phyloP scores from a whole-genome alignment of 2,888 invertebrate genomes.

The Laothoe populi region DNA sequence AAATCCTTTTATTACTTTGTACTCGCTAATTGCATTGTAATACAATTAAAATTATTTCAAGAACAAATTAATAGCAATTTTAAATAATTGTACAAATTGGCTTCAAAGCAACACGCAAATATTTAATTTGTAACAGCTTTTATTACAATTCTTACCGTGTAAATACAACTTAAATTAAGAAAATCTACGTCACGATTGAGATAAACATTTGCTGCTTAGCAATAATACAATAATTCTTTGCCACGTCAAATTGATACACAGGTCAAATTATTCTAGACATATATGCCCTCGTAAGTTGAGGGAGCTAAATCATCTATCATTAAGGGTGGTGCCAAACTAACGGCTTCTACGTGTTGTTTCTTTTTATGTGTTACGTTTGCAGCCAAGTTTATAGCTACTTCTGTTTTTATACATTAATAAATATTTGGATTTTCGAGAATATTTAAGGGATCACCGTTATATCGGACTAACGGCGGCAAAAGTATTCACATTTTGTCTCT shows the following conservation, averaged over 20 bases:
- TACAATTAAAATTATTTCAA: neutral
- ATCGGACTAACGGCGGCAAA: no score
- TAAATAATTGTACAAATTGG: neutral
- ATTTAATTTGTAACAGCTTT: neutral
- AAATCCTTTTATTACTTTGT: neutral
- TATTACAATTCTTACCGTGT: neutral
- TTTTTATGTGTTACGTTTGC: conserved; percentile 78
- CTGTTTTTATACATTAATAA: neutral
- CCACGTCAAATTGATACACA: conserved; percentile 29
- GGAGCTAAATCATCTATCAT: conserved; percentile 79
- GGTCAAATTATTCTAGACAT: conserved; percentile 57
- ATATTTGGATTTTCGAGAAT: neutral
- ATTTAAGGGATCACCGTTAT: neutral
- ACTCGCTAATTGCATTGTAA: neutral
- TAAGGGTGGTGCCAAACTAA: conserved; percentile 81
- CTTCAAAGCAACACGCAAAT: neutral
- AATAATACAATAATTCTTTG: neutral
- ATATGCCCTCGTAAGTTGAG: conserved; percentile 46
- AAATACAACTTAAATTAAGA: neutral
- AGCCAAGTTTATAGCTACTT: conserved; percentile 60
- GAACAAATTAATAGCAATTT: neutral
- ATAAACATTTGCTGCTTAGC: no score
- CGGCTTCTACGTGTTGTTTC: conserved; percentile 76
- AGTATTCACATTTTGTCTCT: no score
- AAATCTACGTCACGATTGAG: no score